Conservation (phyloP, 2,113 vertebrate species). For the Menura novaehollandiae region DNA sequence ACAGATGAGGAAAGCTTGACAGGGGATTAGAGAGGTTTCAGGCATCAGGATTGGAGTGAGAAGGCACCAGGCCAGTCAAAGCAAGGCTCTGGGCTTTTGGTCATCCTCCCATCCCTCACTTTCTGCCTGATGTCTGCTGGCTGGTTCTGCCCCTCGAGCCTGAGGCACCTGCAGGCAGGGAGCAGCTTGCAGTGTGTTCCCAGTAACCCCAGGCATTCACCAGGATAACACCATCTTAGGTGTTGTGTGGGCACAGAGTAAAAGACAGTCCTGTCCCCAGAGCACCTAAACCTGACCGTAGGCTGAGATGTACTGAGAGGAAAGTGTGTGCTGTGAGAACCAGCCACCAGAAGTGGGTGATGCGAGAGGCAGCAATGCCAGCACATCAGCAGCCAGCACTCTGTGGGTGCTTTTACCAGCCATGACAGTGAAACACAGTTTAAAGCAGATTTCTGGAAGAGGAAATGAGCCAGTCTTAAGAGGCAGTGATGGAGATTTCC, state of each 20-base stretch:
- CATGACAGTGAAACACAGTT: not conserved
- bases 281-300: not conserved
- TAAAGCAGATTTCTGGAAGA: not conserved
- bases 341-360: not conserved
- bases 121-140: not conserved
- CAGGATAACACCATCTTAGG: not conserved
- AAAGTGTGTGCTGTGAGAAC: not conserved
- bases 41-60: not conserved
- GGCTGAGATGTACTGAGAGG: not conserved
- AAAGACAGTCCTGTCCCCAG: not conserved
- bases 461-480: not conserved
- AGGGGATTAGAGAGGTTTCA: not conserved
- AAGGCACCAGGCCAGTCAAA: not conserved
- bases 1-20: not conserved
- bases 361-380: not conserved
- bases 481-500: not conserved
- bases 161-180: not conserved
- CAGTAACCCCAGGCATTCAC: not conserved
- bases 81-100: not conserved
- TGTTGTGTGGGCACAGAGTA: not conserved
- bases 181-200: not conserved
- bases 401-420: not conserved
- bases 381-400: not conserved
- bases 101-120: not conserved
- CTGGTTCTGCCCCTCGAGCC: not conserved